Evolutionary conservation across 2,797 vertebrate species (phyloP).

Genomic region (Enteromius trimaculatus): DNA sequence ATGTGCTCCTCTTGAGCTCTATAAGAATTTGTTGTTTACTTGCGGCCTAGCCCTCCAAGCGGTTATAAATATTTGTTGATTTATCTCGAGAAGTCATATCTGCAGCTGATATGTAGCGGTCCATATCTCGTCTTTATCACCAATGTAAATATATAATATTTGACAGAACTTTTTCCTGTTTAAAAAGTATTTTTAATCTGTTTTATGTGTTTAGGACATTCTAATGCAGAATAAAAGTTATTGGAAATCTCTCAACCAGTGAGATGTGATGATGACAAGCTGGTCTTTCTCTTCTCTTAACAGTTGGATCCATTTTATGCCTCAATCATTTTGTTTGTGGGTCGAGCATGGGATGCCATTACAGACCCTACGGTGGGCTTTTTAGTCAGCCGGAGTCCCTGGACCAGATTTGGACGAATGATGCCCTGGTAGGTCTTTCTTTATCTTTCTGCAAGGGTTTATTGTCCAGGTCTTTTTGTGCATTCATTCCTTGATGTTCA

Average conservation of each 20-base stretch:
- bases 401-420: slow-evolving; percentile 91
- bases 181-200: background rate
- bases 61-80: background rate
- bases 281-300: background rate
- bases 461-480: background rate
- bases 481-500: background rate
- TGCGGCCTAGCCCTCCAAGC: background rate
- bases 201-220: background rate
- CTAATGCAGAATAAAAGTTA: background rate
- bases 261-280: background rate
- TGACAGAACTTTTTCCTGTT: background rate
- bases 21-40: slow-evolving; percentile 5
- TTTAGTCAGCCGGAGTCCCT: slow-evolving; percentile 89
- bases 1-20: slow-evolving; percentile 29
- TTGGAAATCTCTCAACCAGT: background rate
- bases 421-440: slow-evolving; percentile 88
- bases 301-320: slow-evolving; percentile 92
- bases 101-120: background rate
- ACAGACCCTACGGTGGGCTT: slow-evolving; percentile 96
- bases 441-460: background rate
- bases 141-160: background rate
- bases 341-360: slow-evolving; percentile 93
- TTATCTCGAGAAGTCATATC: background rate
- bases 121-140: background rate
- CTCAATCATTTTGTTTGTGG: slow-evolving; percentile 94